Base-by-base conservation (phyloP, 92 coral and sea anemone species). In the Blastomussa wellsi region DNA sequence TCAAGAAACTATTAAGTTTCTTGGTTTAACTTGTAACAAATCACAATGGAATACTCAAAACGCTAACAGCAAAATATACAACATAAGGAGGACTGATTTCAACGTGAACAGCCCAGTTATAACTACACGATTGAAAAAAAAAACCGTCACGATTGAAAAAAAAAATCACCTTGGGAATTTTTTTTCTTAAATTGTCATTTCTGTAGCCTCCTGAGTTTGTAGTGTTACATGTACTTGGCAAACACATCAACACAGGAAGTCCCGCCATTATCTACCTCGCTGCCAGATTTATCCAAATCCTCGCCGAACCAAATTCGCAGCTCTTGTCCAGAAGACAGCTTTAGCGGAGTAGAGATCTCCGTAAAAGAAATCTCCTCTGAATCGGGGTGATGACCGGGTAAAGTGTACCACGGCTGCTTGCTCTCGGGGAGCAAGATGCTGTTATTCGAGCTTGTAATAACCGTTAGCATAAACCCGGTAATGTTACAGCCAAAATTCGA, bases 261-360 rank as follows among this genome's bases (percentile, higher is more conserved):
- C 7, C 77, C 77, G 1, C 1, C 1, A 73, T 73, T 73, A 73
- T 73, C 77, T 1, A 1, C 2, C 32, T 42, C 77, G 29, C n/a
- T n/a, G n/a, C 28, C 14, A 2, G 1, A 4, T n/a, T 73, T 38
- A 1, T 0, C 3, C 52, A 73, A 10, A 41, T 73, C 77, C 26
- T 36, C 32, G 16, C 44, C 44, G 77, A 41, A n/a, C 77, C 77
- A 73, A 19, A 73, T 10, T 20, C 77, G 55, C 33, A 73, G 24
- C 57, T 73, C 55, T 38, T 73, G 77, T 11, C 77, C 36, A 73
- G 77, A 42, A 38, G 53, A 73, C 32, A 73, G 57, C 42, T n/a
- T 28, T 28, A 62, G 68, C 68, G 68, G 68, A 62, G 33, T 28
- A 26, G 68, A 62, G 16, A 62, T 62, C 11, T 42, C 51, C 19